Evolutionary conservation across 2,888 invertebrate species (phyloP).

Genomic region (Noctua janthina): DNA sequence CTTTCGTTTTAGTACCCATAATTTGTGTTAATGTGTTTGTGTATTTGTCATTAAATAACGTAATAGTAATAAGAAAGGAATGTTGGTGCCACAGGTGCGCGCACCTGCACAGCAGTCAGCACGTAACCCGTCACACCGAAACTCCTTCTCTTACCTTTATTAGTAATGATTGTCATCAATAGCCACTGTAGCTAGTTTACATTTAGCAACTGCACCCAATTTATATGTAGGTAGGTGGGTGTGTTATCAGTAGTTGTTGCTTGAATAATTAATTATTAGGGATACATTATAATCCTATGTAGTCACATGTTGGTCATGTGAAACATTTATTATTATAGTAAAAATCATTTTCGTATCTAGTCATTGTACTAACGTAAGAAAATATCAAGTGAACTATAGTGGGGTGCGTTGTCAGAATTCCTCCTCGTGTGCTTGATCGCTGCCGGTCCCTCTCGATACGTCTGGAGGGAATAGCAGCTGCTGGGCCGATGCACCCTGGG

Average conservation of each 20-base stretch:
- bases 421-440: too few relatives aligned
- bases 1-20: too few relatives aligned
- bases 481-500: too few relatives aligned
- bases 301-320: not conserved
- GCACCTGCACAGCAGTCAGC: too few relatives aligned
- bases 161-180: not conserved
- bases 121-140: too few relatives aligned
- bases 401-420: too few relatives aligned
- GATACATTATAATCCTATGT: not conserved
- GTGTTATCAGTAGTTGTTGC: not conserved
- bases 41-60: too few relatives aligned
- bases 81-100: too few relatives aligned
- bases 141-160: not conserved
- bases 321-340: not conserved
- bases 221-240: not conserved
- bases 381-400: not conserved
- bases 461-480: too few relatives aligned
- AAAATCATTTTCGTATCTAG: conserved; percentile 3
- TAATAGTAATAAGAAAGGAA: too few relatives aligned
- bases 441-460: too few relatives aligned
- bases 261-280: conserved; percentile 6
- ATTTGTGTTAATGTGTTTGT: too few relatives aligned
- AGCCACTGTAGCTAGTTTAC: not conserved
- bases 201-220: conserved; percentile 3
- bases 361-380: not conserved